Conservation (phyloP, 1,140 invertebrate genomes). For the Diorhabda carinulata region DNA sequence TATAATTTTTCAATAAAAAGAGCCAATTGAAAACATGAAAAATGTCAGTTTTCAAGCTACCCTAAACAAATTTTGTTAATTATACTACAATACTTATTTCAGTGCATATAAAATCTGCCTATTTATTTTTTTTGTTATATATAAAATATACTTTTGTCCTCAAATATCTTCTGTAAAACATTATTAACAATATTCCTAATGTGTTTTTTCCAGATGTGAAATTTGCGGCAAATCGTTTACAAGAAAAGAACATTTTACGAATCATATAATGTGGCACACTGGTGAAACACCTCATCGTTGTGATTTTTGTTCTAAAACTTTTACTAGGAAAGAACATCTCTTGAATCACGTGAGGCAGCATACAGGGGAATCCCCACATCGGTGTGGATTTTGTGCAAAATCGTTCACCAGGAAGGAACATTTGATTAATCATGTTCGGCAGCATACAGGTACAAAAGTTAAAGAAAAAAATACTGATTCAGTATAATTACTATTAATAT, state of each 20-base stretch:
- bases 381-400: conserved; percentile 77
- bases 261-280: conserved; percentile 82
- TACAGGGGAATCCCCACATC: conserved; percentile 75
- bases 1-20: no score
- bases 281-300: conserved; percentile 84
- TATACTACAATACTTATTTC: no score
- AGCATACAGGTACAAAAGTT: conserved; percentile 70
- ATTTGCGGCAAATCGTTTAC: conserved; percentile 85
- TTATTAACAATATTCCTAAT: conserved; percentile 1
- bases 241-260: conserved; percentile 79
- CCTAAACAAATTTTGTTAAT: no score
- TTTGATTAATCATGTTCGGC: conserved; percentile 74
- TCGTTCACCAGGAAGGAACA: conserved; percentile 80
- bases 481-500: neutral
- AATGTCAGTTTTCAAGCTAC: no score
- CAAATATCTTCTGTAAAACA: neutral
- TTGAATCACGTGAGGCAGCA: conserved; percentile 80
- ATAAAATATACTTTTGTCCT: neutral
- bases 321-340: conserved; percentile 77
- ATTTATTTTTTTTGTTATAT: no score
- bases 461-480: neutral
- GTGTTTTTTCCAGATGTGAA: conserved; percentile 61
- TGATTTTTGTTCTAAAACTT: conserved; percentile 79
- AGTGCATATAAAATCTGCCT: no score
- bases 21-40: no score